Percentiles rank a stretch among this genome's conserved stretches.
Evolutionary conservation across 2,797 vertebrate species (phyloP).

Genomic region (Aldrovandia affinis): DNA sequence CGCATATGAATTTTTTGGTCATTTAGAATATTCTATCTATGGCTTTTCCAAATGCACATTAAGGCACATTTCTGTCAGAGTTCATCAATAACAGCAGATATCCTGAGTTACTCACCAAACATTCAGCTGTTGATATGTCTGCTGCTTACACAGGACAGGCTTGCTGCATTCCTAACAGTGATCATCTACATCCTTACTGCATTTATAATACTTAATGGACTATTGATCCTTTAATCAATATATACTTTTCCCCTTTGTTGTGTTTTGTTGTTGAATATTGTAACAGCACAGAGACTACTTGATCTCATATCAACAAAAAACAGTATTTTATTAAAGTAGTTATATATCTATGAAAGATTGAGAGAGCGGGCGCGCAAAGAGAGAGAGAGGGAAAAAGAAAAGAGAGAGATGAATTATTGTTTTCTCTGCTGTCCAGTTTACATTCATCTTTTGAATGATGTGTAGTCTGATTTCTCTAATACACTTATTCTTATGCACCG

Average conservation of each 20-base stretch:
- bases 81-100: neutral
- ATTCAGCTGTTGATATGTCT: neutral
- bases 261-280: neutral
- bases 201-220: neutral
- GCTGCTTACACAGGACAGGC: neutral
- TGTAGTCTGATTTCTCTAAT: neutral
- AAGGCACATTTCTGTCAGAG: conserved; percentile 5
- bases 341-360: no score
- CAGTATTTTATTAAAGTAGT: no score
- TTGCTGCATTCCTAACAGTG: neutral
- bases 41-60: neutral
- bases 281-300: neutral
- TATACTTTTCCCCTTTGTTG: neutral
- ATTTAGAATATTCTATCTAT: neutral
- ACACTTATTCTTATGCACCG: neutral
- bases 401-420: neutral
- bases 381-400: no score
- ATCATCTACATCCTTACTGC: neutral
- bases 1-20: neutral
- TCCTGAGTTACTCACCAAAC: neutral
- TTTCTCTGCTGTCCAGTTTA: neutral
- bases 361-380: no score
- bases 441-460: neutral
- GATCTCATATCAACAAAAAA: neutral
- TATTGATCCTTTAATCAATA: neutral